Conservation (phyloP, 2,888 invertebrate genomes). For the Euproctis similis region DNA sequence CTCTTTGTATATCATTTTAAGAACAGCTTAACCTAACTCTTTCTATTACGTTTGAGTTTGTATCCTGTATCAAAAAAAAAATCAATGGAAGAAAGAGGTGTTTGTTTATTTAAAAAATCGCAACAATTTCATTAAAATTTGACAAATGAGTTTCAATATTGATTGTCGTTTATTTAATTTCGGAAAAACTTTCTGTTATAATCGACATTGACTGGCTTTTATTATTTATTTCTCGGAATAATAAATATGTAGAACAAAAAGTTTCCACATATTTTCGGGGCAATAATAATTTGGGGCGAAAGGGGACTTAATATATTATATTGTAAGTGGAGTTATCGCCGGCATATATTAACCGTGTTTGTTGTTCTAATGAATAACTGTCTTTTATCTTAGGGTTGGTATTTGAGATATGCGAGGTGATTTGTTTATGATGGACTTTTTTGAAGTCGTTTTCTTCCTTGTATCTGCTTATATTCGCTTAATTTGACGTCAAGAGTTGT, state of each 20-base stretch:
- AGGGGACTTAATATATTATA: slow-evolving; percentile 65
- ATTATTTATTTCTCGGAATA: background rate
- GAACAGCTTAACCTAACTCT: too few species aligned
- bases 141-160: too few species aligned
- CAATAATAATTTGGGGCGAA: background rate
- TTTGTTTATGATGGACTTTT: slow-evolving; percentile 30
- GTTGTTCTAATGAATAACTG: slow-evolving; percentile 42
- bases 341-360: slow-evolving; percentile 37
- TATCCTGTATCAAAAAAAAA: too few species aligned
- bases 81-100: too few species aligned
- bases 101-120: too few species aligned
- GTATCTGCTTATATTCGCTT: slow-evolving; percentile 13
- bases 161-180: too few species aligned
- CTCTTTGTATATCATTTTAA: too few species aligned
- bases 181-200: too few species aligned
- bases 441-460: slow-evolving; percentile 13
- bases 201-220: too few species aligned
- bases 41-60: too few species aligned
- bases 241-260: background rate
- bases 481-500: too few species aligned
- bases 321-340: slow-evolving; percentile 44
- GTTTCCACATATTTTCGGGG: background rate
- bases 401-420: slow-evolving; percentile 37
- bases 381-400: slow-evolving; percentile 38
- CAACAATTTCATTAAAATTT: too few species aligned